Evolutionary conservation across 2,888 invertebrate genomes (phyloP).

Genomic region (Corbicula japonica): DNA sequence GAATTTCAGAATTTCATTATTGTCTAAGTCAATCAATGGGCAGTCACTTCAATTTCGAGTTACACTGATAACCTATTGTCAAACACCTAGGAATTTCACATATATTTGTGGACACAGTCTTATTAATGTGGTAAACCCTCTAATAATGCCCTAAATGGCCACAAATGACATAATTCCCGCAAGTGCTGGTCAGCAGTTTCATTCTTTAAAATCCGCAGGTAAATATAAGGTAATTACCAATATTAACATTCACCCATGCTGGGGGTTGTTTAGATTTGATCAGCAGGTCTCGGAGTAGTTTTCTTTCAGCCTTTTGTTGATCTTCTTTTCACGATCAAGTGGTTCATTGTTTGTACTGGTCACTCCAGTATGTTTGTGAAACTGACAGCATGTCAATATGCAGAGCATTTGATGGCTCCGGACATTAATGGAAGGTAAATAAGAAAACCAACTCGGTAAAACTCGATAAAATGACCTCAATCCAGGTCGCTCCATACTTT

Average conservation of each 20-base stretch:
- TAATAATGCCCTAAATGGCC: not conserved
- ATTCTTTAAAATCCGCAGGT: constrained; percentile 13
- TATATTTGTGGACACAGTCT: not conserved
- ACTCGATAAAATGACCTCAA: too few relatives aligned
- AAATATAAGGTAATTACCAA: constrained; percentile 8
- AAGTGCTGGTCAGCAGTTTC: constrained; percentile 9
- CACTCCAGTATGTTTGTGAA: constrained; percentile 1
- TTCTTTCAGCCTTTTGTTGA: too few relatives aligned
- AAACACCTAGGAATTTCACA: not conserved
- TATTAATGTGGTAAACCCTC: not conserved
- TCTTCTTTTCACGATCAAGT: constrained; percentile 9
- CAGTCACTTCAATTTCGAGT: constrained; percentile 12
- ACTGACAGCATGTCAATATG: constrained; percentile 17
- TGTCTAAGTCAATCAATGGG: not conserved
- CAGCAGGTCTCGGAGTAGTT: too few relatives aligned
- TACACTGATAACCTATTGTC: constrained; percentile 7
- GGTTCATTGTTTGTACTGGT: not conserved
- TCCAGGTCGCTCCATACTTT: too few relatives aligned
- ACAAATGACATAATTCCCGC: not conserved
- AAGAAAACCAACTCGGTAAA: too few relatives aligned
- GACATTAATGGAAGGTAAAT: too few relatives aligned
- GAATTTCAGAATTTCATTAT: constrained; percentile 24
- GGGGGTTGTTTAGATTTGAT: constrained; percentile 2
- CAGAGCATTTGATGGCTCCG: too few relatives aligned
- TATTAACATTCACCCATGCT: constrained; percentile 2